These are phyloP conservation scores for Heliconius hermathena DNA, from an alignment of 1,140 invertebrate genomes.

Conservation along the genomic window DNA sequence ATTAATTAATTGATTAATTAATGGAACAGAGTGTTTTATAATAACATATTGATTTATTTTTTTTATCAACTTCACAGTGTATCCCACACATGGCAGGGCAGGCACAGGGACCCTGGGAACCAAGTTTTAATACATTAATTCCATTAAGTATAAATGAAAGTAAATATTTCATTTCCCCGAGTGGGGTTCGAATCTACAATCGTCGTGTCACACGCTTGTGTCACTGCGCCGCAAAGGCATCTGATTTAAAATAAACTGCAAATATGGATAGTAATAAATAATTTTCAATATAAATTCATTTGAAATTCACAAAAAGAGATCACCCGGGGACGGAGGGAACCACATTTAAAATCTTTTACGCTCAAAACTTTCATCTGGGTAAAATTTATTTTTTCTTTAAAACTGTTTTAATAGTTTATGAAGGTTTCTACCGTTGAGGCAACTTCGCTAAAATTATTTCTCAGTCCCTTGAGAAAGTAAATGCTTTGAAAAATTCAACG, in stretches of 20 bases:
- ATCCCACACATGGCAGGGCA: too few relatives aligned
- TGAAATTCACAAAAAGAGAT: background rate
- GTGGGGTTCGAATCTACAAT: background rate
- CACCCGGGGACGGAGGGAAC: too few relatives aligned
- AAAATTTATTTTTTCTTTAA: slow-evolving; percentile 3
- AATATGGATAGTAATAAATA: background rate
- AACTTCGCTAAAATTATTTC: background rate
- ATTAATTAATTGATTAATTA: too few relatives aligned
- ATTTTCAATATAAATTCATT: too few relatives aligned
- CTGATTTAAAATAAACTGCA: too few relatives aligned
- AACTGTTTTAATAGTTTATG: background rate
- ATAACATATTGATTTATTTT: too few relatives aligned
- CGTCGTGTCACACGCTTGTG: background rate
- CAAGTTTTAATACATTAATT: too few relatives aligned
- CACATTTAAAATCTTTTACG: background rate
- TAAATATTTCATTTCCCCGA: background rate
- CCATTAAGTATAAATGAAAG: background rate
- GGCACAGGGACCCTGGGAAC: too few relatives aligned
- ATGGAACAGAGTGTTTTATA: too few relatives aligned
- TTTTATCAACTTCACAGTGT: too few relatives aligned
- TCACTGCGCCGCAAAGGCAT: too few relatives aligned
- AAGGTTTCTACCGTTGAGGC: background rate
- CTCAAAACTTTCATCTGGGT: background rate
- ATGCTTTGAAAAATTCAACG: background rate
- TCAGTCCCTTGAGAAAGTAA: background rate